These are phyloP conservation scores for Chaetorhynchus papuensis DNA, from an alignment of 2,113 vertebrate species.

Conservation along the genomic window DNA sequence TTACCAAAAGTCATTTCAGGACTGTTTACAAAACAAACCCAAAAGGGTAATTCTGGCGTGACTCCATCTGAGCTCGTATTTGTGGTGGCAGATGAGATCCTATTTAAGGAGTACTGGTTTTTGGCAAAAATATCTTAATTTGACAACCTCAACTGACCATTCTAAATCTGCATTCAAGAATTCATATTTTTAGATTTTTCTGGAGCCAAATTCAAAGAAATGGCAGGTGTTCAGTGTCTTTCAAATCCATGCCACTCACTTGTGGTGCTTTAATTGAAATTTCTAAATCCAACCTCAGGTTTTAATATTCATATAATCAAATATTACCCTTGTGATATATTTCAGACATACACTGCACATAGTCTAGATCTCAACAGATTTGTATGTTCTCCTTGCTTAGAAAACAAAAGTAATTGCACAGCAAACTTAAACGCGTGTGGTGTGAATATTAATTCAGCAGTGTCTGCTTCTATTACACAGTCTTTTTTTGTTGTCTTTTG, in stretches of 20 bases:
- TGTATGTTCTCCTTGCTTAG: not conserved
- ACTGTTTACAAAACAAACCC: not conserved
- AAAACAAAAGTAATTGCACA: conserved; percentile 3
- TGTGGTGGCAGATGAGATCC: not conserved
- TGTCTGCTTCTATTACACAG: not conserved
- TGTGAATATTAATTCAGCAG: not conserved
- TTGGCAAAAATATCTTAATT: not conserved
- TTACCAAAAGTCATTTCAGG: not conserved
- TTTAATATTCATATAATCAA: not conserved
- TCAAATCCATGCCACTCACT: not conserved
- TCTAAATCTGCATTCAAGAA: not conserved
- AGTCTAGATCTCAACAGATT: not conserved
- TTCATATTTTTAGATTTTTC: not conserved
- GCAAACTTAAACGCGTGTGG: not conserved
- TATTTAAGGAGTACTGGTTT: not conserved
- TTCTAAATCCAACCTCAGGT: not conserved
- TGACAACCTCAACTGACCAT: not conserved
- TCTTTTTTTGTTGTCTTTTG: not conserved
- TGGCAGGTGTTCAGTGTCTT: not conserved
- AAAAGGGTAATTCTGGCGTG: not conserved
- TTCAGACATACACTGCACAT: not conserved
- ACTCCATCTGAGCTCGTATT: not conserved
- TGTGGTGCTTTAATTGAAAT: not conserved
- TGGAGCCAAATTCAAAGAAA: not conserved
- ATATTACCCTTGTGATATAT: not conserved